These are phyloP conservation scores for Steinernema khuongi DNA, from an alignment of 1,140 invertebrate species.

Conservation along the genomic window DNA sequence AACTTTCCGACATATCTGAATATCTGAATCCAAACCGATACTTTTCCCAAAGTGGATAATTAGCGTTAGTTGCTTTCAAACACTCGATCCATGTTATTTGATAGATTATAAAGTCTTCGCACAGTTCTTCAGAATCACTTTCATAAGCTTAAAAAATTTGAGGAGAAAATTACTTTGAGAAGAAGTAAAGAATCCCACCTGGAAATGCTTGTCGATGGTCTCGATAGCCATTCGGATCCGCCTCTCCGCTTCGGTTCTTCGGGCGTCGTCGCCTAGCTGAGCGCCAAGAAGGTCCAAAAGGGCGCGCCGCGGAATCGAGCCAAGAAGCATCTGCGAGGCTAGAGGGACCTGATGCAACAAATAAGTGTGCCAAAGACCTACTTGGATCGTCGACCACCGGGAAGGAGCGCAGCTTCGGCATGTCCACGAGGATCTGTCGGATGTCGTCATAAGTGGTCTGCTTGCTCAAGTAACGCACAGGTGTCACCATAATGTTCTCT, in stretches of 20 bases:
- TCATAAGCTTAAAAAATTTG: too few species aligned
- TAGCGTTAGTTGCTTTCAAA: too few species aligned
- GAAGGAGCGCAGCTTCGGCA: constrained; percentile 48
- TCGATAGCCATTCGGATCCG: constrained; percentile 52
- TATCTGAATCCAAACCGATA: too few species aligned
- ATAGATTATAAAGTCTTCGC: too few species aligned
- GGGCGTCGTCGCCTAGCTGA: constrained; percentile 54
- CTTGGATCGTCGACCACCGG: constrained; percentile 52
- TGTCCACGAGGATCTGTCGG: constrained; percentile 46
- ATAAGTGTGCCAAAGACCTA: constrained; percentile 23
- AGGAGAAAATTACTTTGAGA: too few species aligned
- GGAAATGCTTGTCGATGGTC: constrained; percentile 56
- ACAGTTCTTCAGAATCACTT: too few species aligned
- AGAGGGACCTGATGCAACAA: too few species aligned
- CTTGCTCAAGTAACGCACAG: constrained; percentile 47
- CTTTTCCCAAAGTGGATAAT: too few species aligned
- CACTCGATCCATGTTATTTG: too few species aligned
- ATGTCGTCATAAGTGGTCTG: constrained; percentile 52
- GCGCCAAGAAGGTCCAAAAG: constrained; percentile 46
- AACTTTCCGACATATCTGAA: too few species aligned
- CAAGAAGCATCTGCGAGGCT: constrained; percentile 55
- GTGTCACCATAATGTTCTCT: constrained; percentile 54
- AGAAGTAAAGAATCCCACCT: too few species aligned
- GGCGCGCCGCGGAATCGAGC: constrained; percentile 48
- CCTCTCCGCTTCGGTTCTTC: constrained; percentile 50